A percentile compares a stretch with the other conserved stretches of the same genome.
Evolutionary conservation across 2,797 vertebrate species (phyloP).

Genomic region (Platyrinchus mystaceus): DNA sequence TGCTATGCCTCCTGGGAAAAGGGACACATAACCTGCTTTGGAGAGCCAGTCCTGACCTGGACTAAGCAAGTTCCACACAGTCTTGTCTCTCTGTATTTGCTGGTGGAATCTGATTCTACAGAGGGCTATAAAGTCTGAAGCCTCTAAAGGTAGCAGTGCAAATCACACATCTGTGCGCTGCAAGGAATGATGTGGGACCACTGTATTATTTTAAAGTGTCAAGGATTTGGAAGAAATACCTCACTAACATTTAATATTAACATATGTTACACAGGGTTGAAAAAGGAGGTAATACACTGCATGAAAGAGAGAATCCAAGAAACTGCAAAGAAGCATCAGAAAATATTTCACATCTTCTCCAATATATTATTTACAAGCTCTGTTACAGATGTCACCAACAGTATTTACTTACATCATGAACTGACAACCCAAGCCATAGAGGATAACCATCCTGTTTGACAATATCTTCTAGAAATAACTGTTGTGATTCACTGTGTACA

Average conservation of each 20-base stretch:
- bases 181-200: not conserved
- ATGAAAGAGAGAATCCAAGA: not conserved
- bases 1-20: not conserved
- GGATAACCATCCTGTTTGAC: constrained; percentile 86
- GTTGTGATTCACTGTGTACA: constrained; percentile 77
- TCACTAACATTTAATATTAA: not conserved
- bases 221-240: not conserved
- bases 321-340: not conserved
- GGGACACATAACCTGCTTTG: not conserved
- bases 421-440: constrained; percentile 92
- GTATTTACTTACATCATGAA: constrained; percentile 84
- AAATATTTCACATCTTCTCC: not conserved
- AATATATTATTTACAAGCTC: not conserved
- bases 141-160: not conserved
- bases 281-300: not conserved
- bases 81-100: not conserved
- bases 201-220: not conserved
- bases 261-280: not conserved
- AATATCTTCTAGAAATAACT: constrained; percentile 80
- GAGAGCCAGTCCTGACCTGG: not conserved
- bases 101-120: not conserved
- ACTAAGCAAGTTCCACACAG: not conserved
- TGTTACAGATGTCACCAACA: not conserved
- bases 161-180: not conserved
- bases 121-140: not conserved